Conservation (phyloP, 2,113 vertebrate genomes). For the Genyomyrus donnyi region DNA sequence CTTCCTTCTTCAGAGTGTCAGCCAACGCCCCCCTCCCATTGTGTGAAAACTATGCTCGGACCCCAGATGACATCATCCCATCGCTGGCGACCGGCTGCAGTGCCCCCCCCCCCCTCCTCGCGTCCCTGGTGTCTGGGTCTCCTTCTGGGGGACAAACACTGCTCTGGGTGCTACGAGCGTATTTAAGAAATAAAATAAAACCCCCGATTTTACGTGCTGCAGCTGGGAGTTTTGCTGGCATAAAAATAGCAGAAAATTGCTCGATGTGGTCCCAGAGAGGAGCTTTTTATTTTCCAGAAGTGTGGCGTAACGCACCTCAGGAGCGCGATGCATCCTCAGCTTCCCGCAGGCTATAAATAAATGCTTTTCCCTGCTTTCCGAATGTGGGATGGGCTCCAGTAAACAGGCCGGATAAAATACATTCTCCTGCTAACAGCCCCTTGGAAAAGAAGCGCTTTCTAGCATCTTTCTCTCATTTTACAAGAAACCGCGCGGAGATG, state of each 20-base stretch:
- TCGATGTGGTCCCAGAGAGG: constrained; percentile 34
- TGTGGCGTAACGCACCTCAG: constrained; percentile 52
- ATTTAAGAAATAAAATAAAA: constrained; percentile 18
- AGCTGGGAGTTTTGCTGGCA: constrained; percentile 45
- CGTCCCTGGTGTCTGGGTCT: neutral
- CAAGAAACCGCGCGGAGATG: constrained; percentile 22
- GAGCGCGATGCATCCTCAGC: constrained; percentile 34
- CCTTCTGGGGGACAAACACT: constrained; percentile 14
- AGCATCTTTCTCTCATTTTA: constrained; percentile 40
- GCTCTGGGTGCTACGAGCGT: constrained; percentile 36
- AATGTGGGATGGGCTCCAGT: constrained; percentile 40
- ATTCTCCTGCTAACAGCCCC: constrained; percentile 45
- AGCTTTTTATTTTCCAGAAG: constrained; percentile 47
- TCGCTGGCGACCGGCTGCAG: neutral
- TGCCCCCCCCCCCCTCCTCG: constrained; percentile 28
- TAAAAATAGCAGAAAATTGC: constrained; percentile 40
- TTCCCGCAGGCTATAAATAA: constrained; percentile 64
- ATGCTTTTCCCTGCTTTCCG: constrained; percentile 48
- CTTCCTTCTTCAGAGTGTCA: neutral
- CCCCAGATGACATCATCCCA: neutral
- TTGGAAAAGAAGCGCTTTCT: constrained; percentile 29
- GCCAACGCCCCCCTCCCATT: neutral
- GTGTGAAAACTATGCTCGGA: neutral
- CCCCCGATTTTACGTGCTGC: constrained; percentile 38
- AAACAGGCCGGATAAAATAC: constrained; percentile 58